Evolutionary conservation across 2,113 vertebrate genomes (phyloP).

Genomic region (Ptyas mucosa): DNA sequence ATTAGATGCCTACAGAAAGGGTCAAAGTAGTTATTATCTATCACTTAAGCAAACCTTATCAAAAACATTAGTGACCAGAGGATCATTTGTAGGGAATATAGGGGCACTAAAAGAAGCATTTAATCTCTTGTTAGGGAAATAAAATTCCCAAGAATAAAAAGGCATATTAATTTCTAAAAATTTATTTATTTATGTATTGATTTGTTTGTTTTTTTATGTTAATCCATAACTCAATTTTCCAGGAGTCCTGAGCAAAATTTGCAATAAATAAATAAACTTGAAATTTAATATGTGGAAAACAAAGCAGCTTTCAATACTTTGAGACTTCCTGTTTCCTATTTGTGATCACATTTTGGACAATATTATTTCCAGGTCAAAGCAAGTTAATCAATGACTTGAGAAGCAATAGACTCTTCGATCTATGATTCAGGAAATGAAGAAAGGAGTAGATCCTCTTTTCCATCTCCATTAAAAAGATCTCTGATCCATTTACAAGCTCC

Average conservation of each 20-base stretch:
- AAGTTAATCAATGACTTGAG: not conserved
- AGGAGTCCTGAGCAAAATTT: not conserved
- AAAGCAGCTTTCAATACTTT: not conserved
- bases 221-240: not conserved
- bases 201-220: not conserved
- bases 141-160: not conserved
- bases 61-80: no score
- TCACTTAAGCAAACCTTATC: not conserved
- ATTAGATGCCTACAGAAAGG: slow-evolving; percentile 36
- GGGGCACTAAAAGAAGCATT: no score
- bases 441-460: not conserved
- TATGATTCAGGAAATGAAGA: not conserved
- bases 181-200: not conserved
- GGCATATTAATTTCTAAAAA: not conserved
- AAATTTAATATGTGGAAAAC: not conserved
- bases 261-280: not conserved
- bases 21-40: not conserved
- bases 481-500: not conserved
- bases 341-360: not conserved
- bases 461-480: not conserved
- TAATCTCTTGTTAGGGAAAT: not conserved
- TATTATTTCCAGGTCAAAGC: not conserved
- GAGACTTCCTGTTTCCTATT: not conserved
- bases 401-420: not conserved
- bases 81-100: not conserved